These are phyloP conservation scores for Empidonax alnorum DNA, from an alignment of 2,113 vertebrate species.

Conservation along the genomic window DNA sequence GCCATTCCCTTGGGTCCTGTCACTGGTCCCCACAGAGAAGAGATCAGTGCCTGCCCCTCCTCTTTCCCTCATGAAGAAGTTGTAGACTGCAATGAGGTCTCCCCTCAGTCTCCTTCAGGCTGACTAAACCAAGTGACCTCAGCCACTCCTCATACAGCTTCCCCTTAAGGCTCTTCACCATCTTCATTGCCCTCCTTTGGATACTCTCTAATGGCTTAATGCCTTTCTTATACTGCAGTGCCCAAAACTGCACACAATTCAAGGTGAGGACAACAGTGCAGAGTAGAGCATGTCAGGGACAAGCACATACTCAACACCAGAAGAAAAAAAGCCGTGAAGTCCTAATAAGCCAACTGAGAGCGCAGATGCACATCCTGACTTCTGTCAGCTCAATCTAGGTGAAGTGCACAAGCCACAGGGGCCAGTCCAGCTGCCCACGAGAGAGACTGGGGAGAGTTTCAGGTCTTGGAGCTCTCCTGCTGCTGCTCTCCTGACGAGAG, in stretches of 20 bases:
- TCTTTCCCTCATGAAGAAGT: background rate
- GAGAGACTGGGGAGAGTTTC: background rate
- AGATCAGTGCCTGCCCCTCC: background rate
- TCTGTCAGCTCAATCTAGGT: background rate
- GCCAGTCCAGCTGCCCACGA: background rate
- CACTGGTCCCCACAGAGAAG: background rate
- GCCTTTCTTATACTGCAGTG: background rate
- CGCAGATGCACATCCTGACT: background rate
- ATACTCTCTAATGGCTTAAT: background rate
- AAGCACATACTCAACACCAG: background rate
- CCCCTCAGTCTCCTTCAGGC: background rate
- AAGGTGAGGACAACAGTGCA: background rate
- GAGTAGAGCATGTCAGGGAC: rapidly evolving
- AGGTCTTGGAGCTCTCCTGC: background rate
- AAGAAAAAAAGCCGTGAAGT: background rate
- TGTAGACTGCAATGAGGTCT: background rate
- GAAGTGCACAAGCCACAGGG: background rate
- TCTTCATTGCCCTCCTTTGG: background rate
- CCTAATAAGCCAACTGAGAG: background rate
- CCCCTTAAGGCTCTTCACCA: background rate
- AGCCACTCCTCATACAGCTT: background rate
- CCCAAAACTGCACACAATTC: background rate
- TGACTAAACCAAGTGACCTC: background rate
- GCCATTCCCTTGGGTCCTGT: background rate
- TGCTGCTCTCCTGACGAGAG: background rate